These are phyloP conservation scores for Napeogenes sylphis DNA, from an alignment of 2,888 invertebrate species.

Conservation along the genomic window DNA sequence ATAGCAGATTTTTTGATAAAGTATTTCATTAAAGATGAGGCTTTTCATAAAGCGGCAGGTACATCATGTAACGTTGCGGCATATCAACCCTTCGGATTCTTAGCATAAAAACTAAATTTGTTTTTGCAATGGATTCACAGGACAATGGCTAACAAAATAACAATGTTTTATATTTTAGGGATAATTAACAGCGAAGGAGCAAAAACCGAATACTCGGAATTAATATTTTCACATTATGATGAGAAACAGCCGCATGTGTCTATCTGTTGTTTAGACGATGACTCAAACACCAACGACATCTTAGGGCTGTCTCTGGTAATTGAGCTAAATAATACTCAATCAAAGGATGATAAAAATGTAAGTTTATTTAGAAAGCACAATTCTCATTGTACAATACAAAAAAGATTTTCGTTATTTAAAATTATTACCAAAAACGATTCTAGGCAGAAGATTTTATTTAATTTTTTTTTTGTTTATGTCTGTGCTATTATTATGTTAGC, in stretches of 20 bases:
- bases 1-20: slow-evolving; percentile 22
- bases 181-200: slow-evolving; percentile 38
- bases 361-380: too few species aligned
- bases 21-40: slow-evolving; percentile 26
- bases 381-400: too few species aligned
- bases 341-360: slow-evolving; percentile 23
- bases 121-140: too few species aligned
- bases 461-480: too few species aligned
- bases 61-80: background rate
- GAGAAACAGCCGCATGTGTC: slow-evolving; percentile 27
- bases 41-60: slow-evolving; percentile 32
- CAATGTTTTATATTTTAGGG: slow-evolving; percentile 30
- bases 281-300: slow-evolving; percentile 32
- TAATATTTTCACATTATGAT: slow-evolving; percentile 21
- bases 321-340: slow-evolving; percentile 27
- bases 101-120: too few species aligned
- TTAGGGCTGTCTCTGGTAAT: slow-evolving; percentile 39
- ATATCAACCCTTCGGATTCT: too few species aligned
- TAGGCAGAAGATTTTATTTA: too few species aligned
- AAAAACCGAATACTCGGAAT: slow-evolving; percentile 32
- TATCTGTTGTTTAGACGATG: slow-evolving; percentile 45
- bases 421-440: too few species aligned
- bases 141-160: too few species aligned
- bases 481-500: too few species aligned
- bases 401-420: too few species aligned